Evolutionary conservation across 1,140 invertebrate genomes (phyloP).

Genomic region (Helicoverpa zea): DNA sequence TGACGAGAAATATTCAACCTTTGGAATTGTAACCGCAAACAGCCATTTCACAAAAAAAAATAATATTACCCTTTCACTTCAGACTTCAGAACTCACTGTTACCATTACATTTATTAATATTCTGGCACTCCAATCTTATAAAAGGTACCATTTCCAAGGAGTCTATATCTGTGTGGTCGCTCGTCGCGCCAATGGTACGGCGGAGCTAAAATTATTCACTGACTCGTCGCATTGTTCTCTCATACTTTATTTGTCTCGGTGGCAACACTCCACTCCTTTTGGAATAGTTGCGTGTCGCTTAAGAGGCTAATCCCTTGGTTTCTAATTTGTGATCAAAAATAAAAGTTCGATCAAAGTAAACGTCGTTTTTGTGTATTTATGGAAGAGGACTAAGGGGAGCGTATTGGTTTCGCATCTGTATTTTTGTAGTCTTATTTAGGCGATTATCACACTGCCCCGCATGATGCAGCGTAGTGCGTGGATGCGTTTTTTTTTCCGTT

Average conservation of each 20-base stretch:
- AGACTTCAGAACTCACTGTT: background rate
- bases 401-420: background rate
- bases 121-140: background rate
- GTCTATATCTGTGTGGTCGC: conserved; percentile 54
- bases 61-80: too few species aligned
- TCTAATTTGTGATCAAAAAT: conserved; percentile 70
- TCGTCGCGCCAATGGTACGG: conserved; percentile 66
- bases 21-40: too few species aligned
- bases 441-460: too few species aligned
- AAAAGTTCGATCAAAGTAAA: conserved; percentile 64
- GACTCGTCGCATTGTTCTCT: conserved; percentile 78
- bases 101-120: background rate
- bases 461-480: too few species aligned
- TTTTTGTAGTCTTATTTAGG: background rate
- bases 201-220: conserved; percentile 81
- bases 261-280: conserved; percentile 56
- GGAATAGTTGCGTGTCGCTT: conserved; percentile 63
- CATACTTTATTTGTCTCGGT: conserved; percentile 78
- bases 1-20: background rate
- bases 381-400: background rate
- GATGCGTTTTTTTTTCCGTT: too few species aligned
- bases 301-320: conserved; percentile 62
- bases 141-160: conserved; percentile 43
- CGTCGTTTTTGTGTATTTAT: conserved; percentile 7
- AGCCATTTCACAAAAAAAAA: too few species aligned